phyloP scores from a whole-genome alignment of 1,140 invertebrate species.

The Uloborus diversus region DNA sequence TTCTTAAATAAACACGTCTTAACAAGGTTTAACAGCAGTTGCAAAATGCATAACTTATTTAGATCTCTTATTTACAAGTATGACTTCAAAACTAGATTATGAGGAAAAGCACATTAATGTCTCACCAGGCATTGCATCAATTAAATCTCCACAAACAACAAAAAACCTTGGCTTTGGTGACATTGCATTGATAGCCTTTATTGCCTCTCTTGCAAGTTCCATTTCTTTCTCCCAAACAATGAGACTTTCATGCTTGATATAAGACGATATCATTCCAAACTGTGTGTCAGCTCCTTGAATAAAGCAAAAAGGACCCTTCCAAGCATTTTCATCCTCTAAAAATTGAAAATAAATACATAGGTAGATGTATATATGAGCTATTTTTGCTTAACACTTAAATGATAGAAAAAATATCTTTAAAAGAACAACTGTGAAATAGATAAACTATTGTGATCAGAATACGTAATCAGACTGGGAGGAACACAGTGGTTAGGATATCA shows the following conservation, averaged over 20 bases:
- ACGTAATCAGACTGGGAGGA: no score
- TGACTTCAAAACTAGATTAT: no score
- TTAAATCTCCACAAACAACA: constrained; percentile 71
- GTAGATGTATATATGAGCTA: neutral
- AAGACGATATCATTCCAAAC: constrained; percentile 68
- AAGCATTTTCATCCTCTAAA: constrained; percentile 60
- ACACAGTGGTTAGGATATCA: no score
- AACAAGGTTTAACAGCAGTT: no score
- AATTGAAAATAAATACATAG: constrained; percentile 34
- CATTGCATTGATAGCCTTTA: constrained; percentile 68
- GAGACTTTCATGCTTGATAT: constrained; percentile 62
- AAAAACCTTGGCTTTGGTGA: constrained; percentile 69
- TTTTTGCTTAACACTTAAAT: neutral
- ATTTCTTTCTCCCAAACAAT: constrained; percentile 69
- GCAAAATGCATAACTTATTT: no score
- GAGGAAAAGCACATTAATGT: no score
- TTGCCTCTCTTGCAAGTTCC: constrained; percentile 62
- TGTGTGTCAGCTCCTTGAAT: constrained; percentile 70
- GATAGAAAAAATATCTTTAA: neutral
- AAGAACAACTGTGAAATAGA: neutral
- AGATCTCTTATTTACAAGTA: no score
- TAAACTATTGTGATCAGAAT: no score
- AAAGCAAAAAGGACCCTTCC: constrained; percentile 67
- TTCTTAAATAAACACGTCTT: no score
- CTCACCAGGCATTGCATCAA: constrained; percentile 68